A percentile compares a stretch with the other conserved stretches of the same genome.
These are phyloP conservation scores for Chrysotoxum bicinctum DNA, from an alignment of 2,888 invertebrate species.

Conservation along the genomic window DNA sequence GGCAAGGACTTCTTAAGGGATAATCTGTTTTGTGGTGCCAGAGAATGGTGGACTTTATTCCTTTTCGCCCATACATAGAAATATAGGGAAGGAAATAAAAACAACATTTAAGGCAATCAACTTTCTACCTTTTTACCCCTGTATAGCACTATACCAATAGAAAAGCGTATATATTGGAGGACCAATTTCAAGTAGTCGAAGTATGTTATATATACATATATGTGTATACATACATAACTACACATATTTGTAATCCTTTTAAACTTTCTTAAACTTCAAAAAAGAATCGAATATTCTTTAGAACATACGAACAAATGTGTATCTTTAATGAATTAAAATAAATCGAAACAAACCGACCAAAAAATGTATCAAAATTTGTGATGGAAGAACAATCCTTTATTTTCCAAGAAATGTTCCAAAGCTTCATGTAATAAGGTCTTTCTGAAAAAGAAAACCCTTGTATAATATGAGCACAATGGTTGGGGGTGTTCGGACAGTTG, in stretches of 20 bases:
- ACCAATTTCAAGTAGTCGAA: background rate
- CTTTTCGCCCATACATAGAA: background rate
- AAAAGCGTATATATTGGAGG: too few species aligned
- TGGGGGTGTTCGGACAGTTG: background rate
- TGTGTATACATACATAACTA: background rate
- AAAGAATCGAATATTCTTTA: background rate
- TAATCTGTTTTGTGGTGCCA: background rate
- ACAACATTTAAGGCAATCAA: background rate
- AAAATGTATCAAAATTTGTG: background rate
- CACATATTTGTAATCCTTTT: background rate
- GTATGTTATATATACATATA: background rate
- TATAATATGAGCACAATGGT: background rate
- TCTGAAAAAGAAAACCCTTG: background rate
- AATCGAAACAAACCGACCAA: background rate
- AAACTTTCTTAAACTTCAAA: background rate
- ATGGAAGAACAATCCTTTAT: background rate
- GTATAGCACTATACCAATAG: too few species aligned
- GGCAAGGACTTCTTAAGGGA: conserved; percentile 24
- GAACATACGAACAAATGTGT: too few species aligned
- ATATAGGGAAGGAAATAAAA: background rate
- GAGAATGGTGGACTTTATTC: background rate
- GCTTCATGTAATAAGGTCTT: too few species aligned
- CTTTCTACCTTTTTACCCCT: background rate
- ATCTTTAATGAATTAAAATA: too few species aligned
- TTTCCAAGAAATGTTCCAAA: background rate